These are phyloP conservation scores for Busseola fusca DNA, from an alignment of 2,888 invertebrate species.

Conservation along the genomic window DNA sequence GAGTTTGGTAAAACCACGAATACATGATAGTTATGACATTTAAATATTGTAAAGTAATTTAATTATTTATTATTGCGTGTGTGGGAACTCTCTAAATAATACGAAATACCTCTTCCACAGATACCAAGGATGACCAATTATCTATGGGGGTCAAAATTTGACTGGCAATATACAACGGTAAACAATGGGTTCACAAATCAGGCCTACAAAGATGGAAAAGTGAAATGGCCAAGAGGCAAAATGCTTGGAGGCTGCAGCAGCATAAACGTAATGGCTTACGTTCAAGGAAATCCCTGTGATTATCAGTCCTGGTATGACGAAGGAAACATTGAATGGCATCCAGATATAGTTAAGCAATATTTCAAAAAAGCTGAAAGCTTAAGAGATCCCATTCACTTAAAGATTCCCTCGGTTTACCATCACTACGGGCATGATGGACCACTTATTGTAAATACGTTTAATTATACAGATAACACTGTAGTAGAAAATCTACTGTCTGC, in stretches of 20 bases:
- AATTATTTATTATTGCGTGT: background rate
- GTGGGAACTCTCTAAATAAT: background rate
- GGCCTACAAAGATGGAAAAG: slow-evolving; percentile 46
- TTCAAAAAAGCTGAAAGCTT: slow-evolving; percentile 56
- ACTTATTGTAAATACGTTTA: slow-evolving; percentile 40
- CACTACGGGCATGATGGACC: slow-evolving; percentile 57
- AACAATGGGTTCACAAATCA: slow-evolving; percentile 50
- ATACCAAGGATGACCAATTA: slow-evolving; percentile 32
- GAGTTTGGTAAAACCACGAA: background rate
- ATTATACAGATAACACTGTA: slow-evolving; percentile 21
- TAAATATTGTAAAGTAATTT: background rate
- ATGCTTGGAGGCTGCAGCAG: slow-evolving; percentile 88
- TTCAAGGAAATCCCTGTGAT: slow-evolving; percentile 83
- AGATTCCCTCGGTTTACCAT: slow-evolving; percentile 69
- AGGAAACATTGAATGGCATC: slow-evolving; percentile 74
- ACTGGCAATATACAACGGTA: slow-evolving; percentile 55
- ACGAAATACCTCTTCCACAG: slow-evolving; percentile 9
- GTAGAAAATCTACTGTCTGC: slow-evolving; percentile 32
- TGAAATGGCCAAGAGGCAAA: slow-evolving; percentile 89
- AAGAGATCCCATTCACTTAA: slow-evolving; percentile 32
- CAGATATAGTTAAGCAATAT: slow-evolving; percentile 46
- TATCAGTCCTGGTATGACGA: slow-evolving; percentile 86
- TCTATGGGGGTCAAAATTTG: slow-evolving; percentile 22
- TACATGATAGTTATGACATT: background rate
- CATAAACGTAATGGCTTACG: slow-evolving; percentile 88